Percentiles rank a stretch among this genome's conserved stretches.
Evolutionary conservation across 2,797 vertebrate genomes (phyloP).

Genomic region (Sebastes variabilis): DNA sequence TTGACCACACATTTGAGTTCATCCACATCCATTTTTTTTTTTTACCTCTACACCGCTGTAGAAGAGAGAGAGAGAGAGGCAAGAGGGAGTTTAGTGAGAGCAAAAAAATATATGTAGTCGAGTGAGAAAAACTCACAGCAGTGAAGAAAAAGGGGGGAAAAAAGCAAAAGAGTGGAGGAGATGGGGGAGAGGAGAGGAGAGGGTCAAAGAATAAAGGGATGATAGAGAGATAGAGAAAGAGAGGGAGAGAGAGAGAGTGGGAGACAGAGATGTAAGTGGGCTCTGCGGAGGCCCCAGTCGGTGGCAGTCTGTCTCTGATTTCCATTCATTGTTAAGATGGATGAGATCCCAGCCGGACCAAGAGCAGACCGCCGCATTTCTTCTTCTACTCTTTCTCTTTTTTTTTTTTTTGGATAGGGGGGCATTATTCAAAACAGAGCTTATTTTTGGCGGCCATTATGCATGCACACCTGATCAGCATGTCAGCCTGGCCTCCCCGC

Average conservation of each 20-base stretch:
- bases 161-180: conserved; percentile 7
- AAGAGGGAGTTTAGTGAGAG: not conserved
- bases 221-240: conserved; percentile 42
- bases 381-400: conserved; percentile 47
- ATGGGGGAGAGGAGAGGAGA: conserved; percentile 30
- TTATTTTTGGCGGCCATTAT: conserved; percentile 98
- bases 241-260: conserved; percentile 11
- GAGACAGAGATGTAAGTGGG: conserved; percentile 78
- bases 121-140: conserved; percentile 31
- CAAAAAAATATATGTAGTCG: not conserved
- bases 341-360: conserved; percentile 93
- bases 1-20: not conserved
- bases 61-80: not conserved
- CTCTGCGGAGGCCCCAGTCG: conserved; percentile 78
- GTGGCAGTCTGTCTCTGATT: conserved; percentile 90
- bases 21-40: not conserved
- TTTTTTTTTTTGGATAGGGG: conserved; percentile 64
- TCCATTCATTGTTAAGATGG: conserved; percentile 97
- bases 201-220: conserved; percentile 55
- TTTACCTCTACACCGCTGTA: not conserved
- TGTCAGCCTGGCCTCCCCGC: conserved; percentile 90
- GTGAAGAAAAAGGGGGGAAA: conserved; percentile 5
- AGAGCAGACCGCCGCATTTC: conserved; percentile 93
- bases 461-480: conserved; percentile 96
- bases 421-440: conserved; percentile 96